phyloP scores from a whole-genome alignment of 2,888 invertebrate species.

The Callinectes sapidus region DNA sequence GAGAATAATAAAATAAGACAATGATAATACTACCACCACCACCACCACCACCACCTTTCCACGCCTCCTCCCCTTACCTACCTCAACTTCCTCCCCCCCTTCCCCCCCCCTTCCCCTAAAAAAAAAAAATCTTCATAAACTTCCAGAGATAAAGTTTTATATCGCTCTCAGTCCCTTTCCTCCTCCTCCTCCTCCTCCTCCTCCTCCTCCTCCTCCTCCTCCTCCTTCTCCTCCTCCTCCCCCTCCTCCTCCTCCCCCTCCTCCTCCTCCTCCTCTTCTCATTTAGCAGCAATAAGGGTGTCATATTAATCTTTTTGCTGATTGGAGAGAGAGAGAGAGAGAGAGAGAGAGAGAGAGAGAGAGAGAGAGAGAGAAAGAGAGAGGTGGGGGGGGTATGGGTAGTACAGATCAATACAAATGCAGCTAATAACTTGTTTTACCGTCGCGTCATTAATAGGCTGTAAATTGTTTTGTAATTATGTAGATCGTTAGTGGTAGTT shows the following conservation, averaged over 20 bases:
- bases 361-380: neutral
- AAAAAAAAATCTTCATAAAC: neutral
- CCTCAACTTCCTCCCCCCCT: neutral
- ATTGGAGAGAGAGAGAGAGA: neutral
- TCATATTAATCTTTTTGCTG: neutral
- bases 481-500: too few species aligned
- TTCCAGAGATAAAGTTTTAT: neutral
- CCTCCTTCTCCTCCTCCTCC: neutral
- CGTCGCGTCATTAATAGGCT: too few species aligned
- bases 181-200: neutral
- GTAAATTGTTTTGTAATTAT: too few species aligned
- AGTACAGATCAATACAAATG: too few species aligned
- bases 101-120: neutral
- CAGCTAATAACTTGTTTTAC: too few species aligned
- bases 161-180: neutral
- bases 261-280: neutral
- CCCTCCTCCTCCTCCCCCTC: neutral
- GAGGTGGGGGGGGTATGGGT: neutral
- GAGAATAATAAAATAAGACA: neutral
- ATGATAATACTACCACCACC: neutral
- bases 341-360: neutral
- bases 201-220: neutral
- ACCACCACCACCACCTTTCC: neutral
- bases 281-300: neutral
- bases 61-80: neutral